Evolutionary conservation across 2,113 vertebrate species (phyloP), one percentile per base, ranked within the genome.

Genomic region (Piprites chloris): DNA sequence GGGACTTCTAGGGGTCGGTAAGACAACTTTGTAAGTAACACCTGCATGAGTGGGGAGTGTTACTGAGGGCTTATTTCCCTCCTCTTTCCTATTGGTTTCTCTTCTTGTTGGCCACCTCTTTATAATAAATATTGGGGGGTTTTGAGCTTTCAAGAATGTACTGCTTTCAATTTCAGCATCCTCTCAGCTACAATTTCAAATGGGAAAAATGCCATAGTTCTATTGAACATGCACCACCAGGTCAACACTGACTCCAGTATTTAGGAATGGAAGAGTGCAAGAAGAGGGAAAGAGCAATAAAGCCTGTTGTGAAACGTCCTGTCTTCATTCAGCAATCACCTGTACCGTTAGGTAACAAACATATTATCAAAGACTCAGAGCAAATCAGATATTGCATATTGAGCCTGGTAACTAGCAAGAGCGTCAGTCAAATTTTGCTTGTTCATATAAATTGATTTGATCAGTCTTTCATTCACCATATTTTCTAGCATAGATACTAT

Each of bases 171-270:
- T n/a, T n/a, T n/a, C n/a, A n/a, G n/a, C n/a, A n/a, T n/a, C n/a
- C n/a, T n/a, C n/a, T n/a, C n/a, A n/a, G n/a, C n/a, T n/a, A n/a
- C n/a, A n/a, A n/a, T n/a, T n/a, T n/a, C 11, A 41, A 46, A 26
- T 0, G 1, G 33, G 9, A 21, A 80, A 87, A 85, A 63, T 16
- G 8, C 20, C 30, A 9, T 14, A 65, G 15, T 19, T 77, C 5
- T 44, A 6, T 11, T 26, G 39, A 24, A 41, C n/a, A 46, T 2
- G 0, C 26, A 69, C 4, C 35, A 47, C 3, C 2, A 32, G 5
- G 9, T 33, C 52, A 42, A 52, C 69, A 55, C 5, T 3, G 6
- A 12, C 12, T 69, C 50, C 0, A 0, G 7, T 41, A n/a, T 21
- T 50, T 42, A 58, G 49, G 37, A 66, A 58, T 5, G 11, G 27